Evolutionary conservation across 2,888 invertebrate species (phyloP), one percentile per base, ranked within the genome.

Genomic region (Chromoteleia sp.): DNA sequence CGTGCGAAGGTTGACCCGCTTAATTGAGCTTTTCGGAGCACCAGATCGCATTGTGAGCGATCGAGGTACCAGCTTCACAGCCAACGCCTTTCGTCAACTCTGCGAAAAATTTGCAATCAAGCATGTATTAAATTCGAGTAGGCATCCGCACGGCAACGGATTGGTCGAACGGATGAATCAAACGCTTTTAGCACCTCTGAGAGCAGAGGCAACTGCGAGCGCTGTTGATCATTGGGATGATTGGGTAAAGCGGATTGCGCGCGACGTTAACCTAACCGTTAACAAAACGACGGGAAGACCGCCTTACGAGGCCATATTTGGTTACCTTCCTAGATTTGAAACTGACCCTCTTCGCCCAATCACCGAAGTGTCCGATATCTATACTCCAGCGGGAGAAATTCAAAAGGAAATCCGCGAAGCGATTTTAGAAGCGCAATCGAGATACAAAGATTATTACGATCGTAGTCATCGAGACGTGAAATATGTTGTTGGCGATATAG

Each of bases 221-320:
- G 0, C 52, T 6, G 4, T 6, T 2, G 7, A 56, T 25, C 1
- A 1, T 0, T 56, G 56, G 56, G 56, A 56, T 12, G 39, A 56
- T 14, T 19, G 0, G 5, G n/a, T 56, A 0, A 56, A 19, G 39
- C 36, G 19, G 8, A 56, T 56, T 7, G 56, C 56, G 21, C 56
- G 56, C 2, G 56, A 56, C 15, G 39, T 56, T 4, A 56, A 56
- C n/a, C n/a, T 56, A 1, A 1, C 19, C 1, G 12, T 36, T 3
- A 56, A 56, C 12, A 56, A 56, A 19, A 56, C 56, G 0, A 56
- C 56, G 10, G 56, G 52, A 14, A 29, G 30, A 30, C 52, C 52
- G 0, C 52, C 52, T 4, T 52, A 52, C 6, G 52, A 52, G 15
- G 29, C 52, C 0, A 10, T 52, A 1, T 52, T 30, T 14, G 52